Percentiles rank a stretch among this genome's conserved stretches.
phyloP scores from a whole-genome alignment of 1,140 invertebrate species.

The Pachyrhynchus sulphureomaculatus region DNA sequence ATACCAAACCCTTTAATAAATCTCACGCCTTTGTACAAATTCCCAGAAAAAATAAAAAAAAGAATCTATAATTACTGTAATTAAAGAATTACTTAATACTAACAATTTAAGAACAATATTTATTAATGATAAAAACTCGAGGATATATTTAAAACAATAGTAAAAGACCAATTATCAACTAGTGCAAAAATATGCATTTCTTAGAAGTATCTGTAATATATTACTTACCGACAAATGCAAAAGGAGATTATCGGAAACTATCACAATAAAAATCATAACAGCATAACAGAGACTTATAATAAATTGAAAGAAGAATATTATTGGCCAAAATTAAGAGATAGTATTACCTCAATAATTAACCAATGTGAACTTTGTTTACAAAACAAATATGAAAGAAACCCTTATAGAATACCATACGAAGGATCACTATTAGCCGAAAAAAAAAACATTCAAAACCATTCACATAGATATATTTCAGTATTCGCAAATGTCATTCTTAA shows the following conservation, averaged over 20 bases:
- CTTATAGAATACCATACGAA: conserved; percentile 20
- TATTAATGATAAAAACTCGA: conserved; percentile 10
- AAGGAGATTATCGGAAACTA: conserved; percentile 11
- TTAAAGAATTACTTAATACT: background rate
- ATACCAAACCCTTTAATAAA: conserved; percentile 6
- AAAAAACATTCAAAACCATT: conserved; percentile 40
- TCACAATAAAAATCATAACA: conserved; percentile 26
- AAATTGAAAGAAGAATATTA: conserved; percentile 27
- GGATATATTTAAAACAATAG: conserved; percentile 11
- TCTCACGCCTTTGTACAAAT: background rate
- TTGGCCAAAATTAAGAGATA: conserved; percentile 24
- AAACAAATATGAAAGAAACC: conserved; percentile 30
- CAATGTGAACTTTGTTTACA: conserved; percentile 31
- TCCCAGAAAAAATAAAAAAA: background rate
- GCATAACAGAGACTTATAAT: conserved; percentile 29
- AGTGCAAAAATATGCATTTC: background rate
- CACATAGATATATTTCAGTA: conserved; percentile 40
- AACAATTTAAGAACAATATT: background rate
- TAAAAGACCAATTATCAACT: background rate
- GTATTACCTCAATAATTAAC: conserved; percentile 19
- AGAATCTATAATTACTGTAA: conserved; percentile 1
- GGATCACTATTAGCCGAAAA: conserved; percentile 32
- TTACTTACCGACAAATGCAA: conserved; percentile 10
- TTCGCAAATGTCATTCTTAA: conserved; percentile 33
- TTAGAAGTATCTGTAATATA: background rate